Evolutionary conservation across 2,113 vertebrate genomes (phyloP).

Genomic region (Origma solitaria): DNA sequence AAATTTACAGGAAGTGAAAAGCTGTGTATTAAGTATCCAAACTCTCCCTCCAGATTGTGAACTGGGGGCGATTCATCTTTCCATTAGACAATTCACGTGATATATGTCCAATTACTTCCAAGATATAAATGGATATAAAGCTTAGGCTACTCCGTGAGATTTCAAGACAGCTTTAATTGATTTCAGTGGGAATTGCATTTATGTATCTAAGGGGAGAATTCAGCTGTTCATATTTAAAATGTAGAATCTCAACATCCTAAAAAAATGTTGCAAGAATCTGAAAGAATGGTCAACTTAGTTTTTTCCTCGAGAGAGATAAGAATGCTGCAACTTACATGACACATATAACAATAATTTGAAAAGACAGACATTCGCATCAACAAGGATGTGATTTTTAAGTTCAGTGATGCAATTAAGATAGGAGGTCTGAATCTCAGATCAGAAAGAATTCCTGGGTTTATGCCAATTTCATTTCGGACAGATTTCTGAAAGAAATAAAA

Average conservation of each 20-base stretch:
- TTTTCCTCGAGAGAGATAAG: neutral
- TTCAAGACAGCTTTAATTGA: conserved; percentile 48
- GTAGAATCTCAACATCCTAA: neutral
- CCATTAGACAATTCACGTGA: neutral
- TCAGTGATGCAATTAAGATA: neutral
- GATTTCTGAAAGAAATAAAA: neutral
- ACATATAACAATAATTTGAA: neutral
- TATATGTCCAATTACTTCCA: conserved; percentile 9
- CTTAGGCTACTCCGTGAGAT: neutral
- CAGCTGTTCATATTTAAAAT: conserved; percentile 13
- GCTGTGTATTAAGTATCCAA: neutral
- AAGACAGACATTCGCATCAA: neutral
- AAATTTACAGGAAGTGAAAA: neutral
- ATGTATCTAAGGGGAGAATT: conserved; percentile 3
- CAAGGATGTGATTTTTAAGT: neutral
- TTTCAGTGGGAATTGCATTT: conserved; percentile 54
- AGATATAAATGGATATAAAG: neutral
- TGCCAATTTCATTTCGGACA: neutral
- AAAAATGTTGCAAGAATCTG: neutral
- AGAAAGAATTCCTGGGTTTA: neutral
- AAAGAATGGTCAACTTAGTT: neutral
- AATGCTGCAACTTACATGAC: neutral
- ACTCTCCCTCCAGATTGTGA: neutral
- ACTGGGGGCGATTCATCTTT: neutral
- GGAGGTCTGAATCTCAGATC: neutral